Evolutionary conservation across 2,113 vertebrate genomes (phyloP).

Genomic region (Rostratula benghalensis): DNA sequence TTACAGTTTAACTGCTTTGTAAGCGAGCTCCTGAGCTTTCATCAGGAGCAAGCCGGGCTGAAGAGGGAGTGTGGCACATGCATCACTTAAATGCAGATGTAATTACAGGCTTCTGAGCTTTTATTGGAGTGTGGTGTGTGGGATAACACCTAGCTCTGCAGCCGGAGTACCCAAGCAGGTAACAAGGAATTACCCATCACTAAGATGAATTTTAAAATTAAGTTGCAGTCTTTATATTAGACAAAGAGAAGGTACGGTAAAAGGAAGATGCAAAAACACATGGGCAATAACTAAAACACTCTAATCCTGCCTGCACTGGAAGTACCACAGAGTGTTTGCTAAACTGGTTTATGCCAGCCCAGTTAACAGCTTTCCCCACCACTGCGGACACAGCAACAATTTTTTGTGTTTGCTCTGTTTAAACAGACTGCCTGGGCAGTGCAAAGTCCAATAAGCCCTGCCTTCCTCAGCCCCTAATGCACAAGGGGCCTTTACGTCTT

Average conservation of each 20-base stretch:
- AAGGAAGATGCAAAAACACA: not conserved
- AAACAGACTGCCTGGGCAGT: not conserved
- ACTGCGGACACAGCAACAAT: not conserved
- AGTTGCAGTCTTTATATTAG: not conserved
- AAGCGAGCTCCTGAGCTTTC: not conserved
- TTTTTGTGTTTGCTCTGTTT: not conserved
- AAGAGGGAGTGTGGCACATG: not conserved
- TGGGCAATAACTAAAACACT: not conserved
- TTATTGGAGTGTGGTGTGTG: not conserved
- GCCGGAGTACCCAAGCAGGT: not conserved
- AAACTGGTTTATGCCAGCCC: not conserved
- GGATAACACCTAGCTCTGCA: not conserved
- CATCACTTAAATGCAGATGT: not conserved
- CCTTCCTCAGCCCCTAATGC: not conserved
- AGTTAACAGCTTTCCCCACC: not conserved
- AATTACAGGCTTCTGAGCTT: constrained; percentile 27
- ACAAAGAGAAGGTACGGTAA: not conserved
- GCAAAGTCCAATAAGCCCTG: not conserved
- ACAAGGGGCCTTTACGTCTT: not conserved
- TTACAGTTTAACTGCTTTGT: not conserved
- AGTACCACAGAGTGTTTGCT: not conserved
- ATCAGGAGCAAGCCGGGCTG: not conserved
- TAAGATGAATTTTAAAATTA: not conserved
- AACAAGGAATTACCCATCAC: not conserved
- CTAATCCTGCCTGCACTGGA: not conserved